Evolutionary conservation across 92 coral and sea anemone species (phyloP).

Genomic region (Galaxea fascicularis): DNA sequence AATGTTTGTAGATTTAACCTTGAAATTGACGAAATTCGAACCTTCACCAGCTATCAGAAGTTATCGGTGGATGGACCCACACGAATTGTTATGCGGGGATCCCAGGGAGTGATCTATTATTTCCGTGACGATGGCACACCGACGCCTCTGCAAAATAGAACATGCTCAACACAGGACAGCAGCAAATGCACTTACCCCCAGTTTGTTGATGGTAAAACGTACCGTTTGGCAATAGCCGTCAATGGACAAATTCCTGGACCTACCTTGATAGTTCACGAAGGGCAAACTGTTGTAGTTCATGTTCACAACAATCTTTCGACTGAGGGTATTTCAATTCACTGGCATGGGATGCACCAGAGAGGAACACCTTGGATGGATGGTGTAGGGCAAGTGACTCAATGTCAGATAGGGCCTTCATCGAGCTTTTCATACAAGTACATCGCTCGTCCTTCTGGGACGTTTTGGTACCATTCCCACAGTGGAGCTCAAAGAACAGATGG

Average conservation of each 20-base stretch:
- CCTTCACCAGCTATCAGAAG: too few relatives aligned
- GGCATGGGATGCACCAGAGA: conserved; percentile 71
- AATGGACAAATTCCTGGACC: conserved; percentile 86
- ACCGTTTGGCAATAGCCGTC: conserved; percentile 66
- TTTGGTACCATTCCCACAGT: conserved; percentile 89
- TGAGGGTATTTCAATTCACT: conserved; percentile 54
- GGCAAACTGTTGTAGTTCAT: too few relatives aligned
- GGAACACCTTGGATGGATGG: conserved; percentile 88
- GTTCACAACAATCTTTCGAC: conserved; percentile 58
- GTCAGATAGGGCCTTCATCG: conserved; percentile 63
- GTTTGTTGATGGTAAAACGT: conserved; percentile 61
- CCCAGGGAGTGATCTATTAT: conserved; percentile 37
- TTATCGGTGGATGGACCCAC: conserved; percentile 1
- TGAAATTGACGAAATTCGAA: too few relatives aligned
- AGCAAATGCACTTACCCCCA: conserved; percentile 44
- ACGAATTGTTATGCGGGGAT: conserved; percentile 26
- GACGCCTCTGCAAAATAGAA: conserved; percentile 16
- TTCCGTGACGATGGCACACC: conserved; percentile 22
- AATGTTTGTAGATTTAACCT: conserved; percentile 28
- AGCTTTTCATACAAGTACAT: conserved; percentile 75
- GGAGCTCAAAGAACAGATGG: conserved; percentile 84
- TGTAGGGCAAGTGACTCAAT: conserved; percentile 78
- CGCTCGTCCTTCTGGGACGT: conserved; percentile 82
- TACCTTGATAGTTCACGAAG: conserved; percentile 75
- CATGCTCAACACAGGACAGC: conserved; percentile 31